Base-by-base conservation (phyloP, 2,113 vertebrate species). In the Rhombomys opimus region DNA sequence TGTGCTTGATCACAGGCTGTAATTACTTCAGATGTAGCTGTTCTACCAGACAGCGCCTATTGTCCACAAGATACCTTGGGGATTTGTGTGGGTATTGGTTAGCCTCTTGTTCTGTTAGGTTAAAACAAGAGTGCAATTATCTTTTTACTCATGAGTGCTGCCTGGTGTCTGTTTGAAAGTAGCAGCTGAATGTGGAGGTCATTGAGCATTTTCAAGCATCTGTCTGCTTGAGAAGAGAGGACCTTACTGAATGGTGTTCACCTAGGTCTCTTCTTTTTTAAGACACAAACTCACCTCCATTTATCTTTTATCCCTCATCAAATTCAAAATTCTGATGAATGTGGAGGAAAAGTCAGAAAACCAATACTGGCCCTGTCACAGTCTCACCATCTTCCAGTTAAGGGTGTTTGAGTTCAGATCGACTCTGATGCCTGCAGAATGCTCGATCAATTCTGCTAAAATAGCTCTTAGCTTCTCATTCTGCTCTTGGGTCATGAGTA, bases 401-500 rank as follows among this genome's bases (percentile, higher is more conserved):
- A 95, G 65, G 12, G 50, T 35, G 23, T 81, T 91, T 73, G 52
- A 22, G 14, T 77, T 87, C 94, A 25, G 22, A 85, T 17, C 30
- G 68, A 1, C 18, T 54, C 32, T 78, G 15, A 2, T 73, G 86
- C 84, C 11, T 87, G 80, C 7, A 70, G 70, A 81, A 76, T 67
- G 50, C 27, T 76, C 9, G 52, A 38, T 91, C 78, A 82, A 93
- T 85, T 63, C 91, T 68, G 17, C 27, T 61, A 93, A 68, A 67
- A 54, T 72, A 70, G 13, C 32, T 73, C 54, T 70, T 70, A 87
- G 18, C 57, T 77, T 17, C 67, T 73, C 93, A 78, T 78, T 46
- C 46, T 78, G 88, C 35, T 92, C 3, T 54, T 93, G n/a, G 59
- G 27, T 81, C 54, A 65, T 89, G n/a, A 93, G 97, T 95, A 85